phyloP scores from a whole-genome alignment of 1,140 invertebrate genomes.

The Plodia interpunctella region DNA sequence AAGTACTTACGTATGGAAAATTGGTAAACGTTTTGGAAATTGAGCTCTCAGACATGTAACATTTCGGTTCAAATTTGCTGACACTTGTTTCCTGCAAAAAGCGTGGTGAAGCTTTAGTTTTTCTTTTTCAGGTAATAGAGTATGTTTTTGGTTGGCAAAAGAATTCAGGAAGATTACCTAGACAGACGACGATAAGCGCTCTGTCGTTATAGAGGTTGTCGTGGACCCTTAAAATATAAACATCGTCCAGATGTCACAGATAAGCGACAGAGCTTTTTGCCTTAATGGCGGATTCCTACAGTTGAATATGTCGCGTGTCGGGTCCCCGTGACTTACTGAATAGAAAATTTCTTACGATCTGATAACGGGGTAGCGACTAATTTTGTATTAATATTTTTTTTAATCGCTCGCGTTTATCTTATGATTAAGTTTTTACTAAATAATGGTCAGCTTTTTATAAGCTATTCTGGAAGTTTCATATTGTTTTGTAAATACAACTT shows the following conservation, averaged over 20 bases:
- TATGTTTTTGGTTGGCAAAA: constrained; percentile 31
- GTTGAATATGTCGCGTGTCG: constrained; percentile 43
- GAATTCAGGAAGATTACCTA: constrained; percentile 51
- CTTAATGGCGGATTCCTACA: constrained; percentile 67
- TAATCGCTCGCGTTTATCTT: constrained; percentile 8
- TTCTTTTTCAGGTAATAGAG: constrained; percentile 21
- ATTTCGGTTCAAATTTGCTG: neutral
- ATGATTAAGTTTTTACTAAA: neutral
- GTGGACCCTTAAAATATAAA: constrained; percentile 69
- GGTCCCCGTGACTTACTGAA: constrained; percentile 41
- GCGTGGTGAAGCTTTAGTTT: neutral
- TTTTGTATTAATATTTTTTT: constrained; percentile 9
- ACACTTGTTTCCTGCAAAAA: neutral
- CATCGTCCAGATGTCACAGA: constrained; percentile 70
- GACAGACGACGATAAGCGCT: constrained; percentile 59
- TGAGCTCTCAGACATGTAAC: neutral
- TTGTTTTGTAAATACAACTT: no score
- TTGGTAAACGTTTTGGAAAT: neutral
- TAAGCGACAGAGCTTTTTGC: constrained; percentile 64
- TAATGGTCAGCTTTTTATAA: neutral
- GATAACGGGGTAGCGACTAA: constrained; percentile 22
- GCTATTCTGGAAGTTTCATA: no score
- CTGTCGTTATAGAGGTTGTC: constrained; percentile 69
- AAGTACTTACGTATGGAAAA: neutral
- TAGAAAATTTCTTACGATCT: constrained; percentile 31